Percentiles rank a stretch among this genome's conserved stretches.
Conservation (phyloP, 2,113 vertebrate genomes). For the Tinamus guttatus region DNA sequence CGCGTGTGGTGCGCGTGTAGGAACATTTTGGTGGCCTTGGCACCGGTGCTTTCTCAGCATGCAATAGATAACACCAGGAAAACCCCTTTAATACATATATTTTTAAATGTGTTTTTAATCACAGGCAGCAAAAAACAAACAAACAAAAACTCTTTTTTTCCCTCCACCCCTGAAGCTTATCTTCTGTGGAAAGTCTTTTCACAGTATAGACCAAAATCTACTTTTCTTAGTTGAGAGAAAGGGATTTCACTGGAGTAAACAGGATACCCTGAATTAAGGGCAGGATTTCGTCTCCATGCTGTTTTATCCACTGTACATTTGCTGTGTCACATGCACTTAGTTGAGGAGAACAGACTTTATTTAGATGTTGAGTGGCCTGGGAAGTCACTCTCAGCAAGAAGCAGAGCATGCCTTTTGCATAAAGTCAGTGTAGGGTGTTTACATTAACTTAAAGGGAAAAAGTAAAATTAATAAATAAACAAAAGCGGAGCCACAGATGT, state of each 20-base stretch:
- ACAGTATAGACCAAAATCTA: background rate
- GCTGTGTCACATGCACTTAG: background rate
- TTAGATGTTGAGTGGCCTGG: slow-evolving; percentile 21
- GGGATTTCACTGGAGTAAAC: slow-evolving; percentile 41
- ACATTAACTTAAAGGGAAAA: slow-evolving; percentile 53
- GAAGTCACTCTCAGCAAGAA: slow-evolving; percentile 48
- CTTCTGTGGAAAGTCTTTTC: background rate
- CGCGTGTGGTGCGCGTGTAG: background rate
- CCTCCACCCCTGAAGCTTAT: background rate
- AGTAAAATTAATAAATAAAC: background rate
- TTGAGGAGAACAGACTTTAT: slow-evolving; percentile 32
- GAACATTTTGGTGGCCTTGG: background rate
- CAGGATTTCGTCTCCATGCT: slow-evolving; percentile 32
- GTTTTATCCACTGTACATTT: slow-evolving; percentile 23
- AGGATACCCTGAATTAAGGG: slow-evolving; percentile 40
- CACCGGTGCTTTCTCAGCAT: background rate
- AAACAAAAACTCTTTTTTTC: background rate
- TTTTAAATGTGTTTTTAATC: slow-evolving; percentile 59
- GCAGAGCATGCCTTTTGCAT: slow-evolving; percentile 39
- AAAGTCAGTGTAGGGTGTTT: slow-evolving; percentile 18
- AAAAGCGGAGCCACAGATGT: slow-evolving; percentile 6
- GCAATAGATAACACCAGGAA: background rate
- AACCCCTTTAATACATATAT: slow-evolving; percentile 43
- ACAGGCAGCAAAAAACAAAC: background rate
- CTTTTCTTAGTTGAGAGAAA: background rate